Percentiles rank a stretch among this genome's conserved stretches.
Evolutionary conservation across 2,113 vertebrate genomes (phyloP).

Genomic region (Columba janthina): DNA sequence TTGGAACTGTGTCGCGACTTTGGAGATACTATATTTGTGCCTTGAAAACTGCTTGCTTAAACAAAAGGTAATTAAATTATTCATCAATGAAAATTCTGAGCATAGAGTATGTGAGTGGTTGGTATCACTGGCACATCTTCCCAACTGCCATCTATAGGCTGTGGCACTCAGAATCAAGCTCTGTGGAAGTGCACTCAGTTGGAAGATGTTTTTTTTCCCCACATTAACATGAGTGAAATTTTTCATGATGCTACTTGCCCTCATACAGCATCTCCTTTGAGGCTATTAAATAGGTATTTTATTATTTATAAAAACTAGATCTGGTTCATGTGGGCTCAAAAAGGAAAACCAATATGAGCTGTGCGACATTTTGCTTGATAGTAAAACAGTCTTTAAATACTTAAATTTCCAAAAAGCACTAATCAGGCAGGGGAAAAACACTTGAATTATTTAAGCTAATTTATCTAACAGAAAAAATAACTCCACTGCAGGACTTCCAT

Average conservation of each 20-base stretch:
- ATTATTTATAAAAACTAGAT: not conserved
- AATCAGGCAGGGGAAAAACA: constrained; percentile 14
- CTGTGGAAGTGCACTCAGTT: fast-evolving
- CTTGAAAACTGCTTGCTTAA: not conserved
- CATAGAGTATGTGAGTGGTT: not conserved
- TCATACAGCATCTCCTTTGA: not conserved
- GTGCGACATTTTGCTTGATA: not conserved
- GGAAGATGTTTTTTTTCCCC: not conserved
- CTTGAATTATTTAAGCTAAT: constrained; percentile 68
- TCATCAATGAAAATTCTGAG: not conserved
- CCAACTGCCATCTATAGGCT: not conserved
- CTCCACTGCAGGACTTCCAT: constrained; percentile 64
- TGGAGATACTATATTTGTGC: not conserved
- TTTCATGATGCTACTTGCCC: not conserved
- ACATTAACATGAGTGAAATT: not conserved
- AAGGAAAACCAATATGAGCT: not conserved
- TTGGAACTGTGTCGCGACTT: not conserved
- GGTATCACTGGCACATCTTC: not conserved
- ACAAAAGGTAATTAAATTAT: not conserved
- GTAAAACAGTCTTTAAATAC: constrained; percentile 48
- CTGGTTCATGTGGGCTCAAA: not conserved
- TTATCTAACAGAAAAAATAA: constrained; percentile 60
- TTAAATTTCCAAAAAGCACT: constrained; percentile 47
- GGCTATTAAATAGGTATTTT: not conserved
- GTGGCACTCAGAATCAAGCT: not conserved